Evolutionary conservation across 2,888 invertebrate genomes (phyloP).

Genomic region (Gisinianus flammeolus): DNA sequence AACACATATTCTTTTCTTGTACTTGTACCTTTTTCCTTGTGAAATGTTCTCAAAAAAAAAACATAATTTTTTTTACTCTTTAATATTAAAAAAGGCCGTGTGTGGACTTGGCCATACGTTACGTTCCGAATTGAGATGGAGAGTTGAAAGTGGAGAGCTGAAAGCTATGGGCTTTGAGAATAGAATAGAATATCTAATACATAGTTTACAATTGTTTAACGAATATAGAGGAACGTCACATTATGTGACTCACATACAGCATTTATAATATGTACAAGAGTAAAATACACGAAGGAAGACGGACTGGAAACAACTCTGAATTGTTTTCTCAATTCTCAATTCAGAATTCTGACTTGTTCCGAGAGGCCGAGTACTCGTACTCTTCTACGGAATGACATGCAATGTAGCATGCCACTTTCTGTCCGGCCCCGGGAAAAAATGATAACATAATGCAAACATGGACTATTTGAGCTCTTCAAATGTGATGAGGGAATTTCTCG

Average conservation of each 20-base stretch:
- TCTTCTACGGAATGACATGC: slow-evolving; percentile 24
- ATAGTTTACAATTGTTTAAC: too few species aligned
- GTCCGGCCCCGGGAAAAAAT: slow-evolving; percentile 24
- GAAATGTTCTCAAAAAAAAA: neutral
- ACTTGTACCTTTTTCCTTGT: neutral
- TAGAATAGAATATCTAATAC: too few species aligned
- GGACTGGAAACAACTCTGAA: neutral
- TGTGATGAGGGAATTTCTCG: neutral
- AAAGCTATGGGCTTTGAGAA: neutral
- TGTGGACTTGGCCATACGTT: neutral
- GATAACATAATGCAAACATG: slow-evolving; percentile 49
- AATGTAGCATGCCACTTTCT: slow-evolving; percentile 38
- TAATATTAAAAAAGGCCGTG: slow-evolving; percentile 20
- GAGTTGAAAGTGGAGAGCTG: too few species aligned
- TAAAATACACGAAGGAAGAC: neutral
- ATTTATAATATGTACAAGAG: neutral
- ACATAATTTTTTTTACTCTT: neutral
- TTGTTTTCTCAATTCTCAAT: slow-evolving; percentile 14
- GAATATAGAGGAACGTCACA: too few species aligned
- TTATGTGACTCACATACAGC: too few species aligned
- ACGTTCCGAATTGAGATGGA: too few species aligned
- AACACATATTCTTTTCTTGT: neutral
- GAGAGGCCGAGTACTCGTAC: neutral
- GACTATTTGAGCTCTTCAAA: neutral
- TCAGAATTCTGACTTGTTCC: neutral